Base-by-base conservation (phyloP, 2,888 invertebrate species). In the Leptogaster cylindrica region DNA sequence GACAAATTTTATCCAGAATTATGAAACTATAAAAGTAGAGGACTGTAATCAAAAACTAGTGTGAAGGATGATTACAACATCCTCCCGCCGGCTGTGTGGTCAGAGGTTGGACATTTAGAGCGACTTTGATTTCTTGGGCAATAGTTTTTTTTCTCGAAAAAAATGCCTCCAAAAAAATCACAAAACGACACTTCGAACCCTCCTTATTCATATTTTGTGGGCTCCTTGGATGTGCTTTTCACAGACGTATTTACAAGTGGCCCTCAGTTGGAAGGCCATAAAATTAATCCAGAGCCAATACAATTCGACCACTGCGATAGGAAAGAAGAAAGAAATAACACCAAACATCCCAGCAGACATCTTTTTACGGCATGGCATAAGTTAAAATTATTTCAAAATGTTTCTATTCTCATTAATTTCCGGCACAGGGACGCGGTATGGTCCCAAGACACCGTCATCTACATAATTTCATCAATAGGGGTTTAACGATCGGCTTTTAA, bases 401-500 rank as follows among this genome's bases (percentile, higher is more conserved):
- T 58, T 58, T 18, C 61, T 44, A 61, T 61, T 61, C 44, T 61
- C 41, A 28, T 41, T 44, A 44, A 61, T 61, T 61, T 44, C 23
- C 23, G 12, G 44, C 41, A 44, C 27, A 61, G 44, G 61, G 23
- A 27, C 28, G 61, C 27, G 61, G 61, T 44, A 44, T 28, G 61
- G 44, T 61, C 36, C 44, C 41, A 25, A 16, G 36, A 28, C 44
- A 44, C 27, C 61, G 27, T 61, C 61, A 61, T 61, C 44, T 61
- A 18, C 61, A 61, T 61, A 61, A 61, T 44, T 61, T 61, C 44
- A 28, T 58, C 58, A 14, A 25, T 25, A 44, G 27, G 44, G 61
- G 61, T 28, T 44, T 61, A 61, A 61, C 44, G 61, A 44, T 44
- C 61, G 14, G 44, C 41, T 44, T 61, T 61, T 61, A 61, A 61